phyloP scores from a whole-genome alignment of 2,888 invertebrate genomes.

The Agapetus fuscipes region DNA sequence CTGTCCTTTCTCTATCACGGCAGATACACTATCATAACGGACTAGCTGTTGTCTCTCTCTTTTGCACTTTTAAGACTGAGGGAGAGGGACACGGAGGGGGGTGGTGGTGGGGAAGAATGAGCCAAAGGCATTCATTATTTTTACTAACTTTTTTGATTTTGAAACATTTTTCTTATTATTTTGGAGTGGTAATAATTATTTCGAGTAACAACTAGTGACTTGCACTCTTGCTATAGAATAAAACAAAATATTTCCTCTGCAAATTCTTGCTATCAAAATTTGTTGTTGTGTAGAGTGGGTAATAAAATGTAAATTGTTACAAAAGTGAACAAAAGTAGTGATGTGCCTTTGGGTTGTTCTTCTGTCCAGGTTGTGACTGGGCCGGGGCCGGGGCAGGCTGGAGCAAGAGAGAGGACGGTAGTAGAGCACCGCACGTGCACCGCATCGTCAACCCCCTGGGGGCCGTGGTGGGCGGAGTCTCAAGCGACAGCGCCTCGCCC shows the following conservation, averaged over 20 bases:
- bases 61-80: no score
- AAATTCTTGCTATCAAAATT: no score
- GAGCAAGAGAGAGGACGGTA: conserved; percentile 14
- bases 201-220: conserved; percentile 5
- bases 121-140: conserved; percentile 45
- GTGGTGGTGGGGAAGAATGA: conserved; percentile 30
- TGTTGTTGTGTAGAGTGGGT: neutral
- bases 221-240: conserved; percentile 4
- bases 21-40: no score
- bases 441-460: conserved; percentile 71
- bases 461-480: conserved; percentile 50
- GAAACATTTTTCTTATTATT: conserved; percentile 15
- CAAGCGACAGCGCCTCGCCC: conserved; percentile 29
- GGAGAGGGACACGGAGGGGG: no score
- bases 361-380: conserved; percentile 61
- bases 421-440: conserved; percentile 44
- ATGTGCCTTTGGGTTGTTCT: conserved; percentile 75
- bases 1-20: no score
- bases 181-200: conserved; percentile 8
- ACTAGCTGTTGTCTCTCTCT: no score
- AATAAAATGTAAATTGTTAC: neutral
- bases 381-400: conserved; percentile 31
- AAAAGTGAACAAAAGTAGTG: conserved; percentile 26
- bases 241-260: conserved; percentile 8
- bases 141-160: conserved; percentile 20